Conservation (phyloP, 2,113 vertebrate species). For the Zapus hudsonius region DNA sequence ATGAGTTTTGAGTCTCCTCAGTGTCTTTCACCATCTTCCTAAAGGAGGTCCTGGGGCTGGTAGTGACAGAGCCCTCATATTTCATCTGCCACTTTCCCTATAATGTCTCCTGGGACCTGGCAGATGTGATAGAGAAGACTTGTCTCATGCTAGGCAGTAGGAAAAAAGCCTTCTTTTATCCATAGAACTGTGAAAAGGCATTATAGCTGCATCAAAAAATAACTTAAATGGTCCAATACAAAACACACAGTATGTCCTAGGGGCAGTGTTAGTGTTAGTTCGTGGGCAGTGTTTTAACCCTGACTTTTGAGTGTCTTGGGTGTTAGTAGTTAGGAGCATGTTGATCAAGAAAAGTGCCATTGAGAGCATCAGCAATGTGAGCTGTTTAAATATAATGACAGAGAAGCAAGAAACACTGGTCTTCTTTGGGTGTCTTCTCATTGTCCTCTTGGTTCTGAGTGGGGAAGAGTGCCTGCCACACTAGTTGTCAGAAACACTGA, state of each 20-base stretch:
- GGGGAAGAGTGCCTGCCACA: neutral
- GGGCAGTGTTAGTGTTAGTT: neutral
- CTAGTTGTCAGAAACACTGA: neutral
- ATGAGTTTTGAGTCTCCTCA: no score
- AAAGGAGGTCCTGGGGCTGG: no score
- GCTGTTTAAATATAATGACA: neutral
- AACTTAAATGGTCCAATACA: neutral
- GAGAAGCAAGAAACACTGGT: neutral
- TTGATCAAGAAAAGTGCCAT: conserved; percentile 5
- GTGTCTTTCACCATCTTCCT: no score
- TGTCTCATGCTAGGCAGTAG: no score
- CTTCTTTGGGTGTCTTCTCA: neutral
- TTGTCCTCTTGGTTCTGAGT: neutral
- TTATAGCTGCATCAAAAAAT: conserved; percentile 15
- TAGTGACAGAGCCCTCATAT: no score
- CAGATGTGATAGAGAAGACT: no score
- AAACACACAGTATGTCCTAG: neutral
- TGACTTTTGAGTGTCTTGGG: neutral
- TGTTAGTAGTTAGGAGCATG: neutral
- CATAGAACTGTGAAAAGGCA: neutral
- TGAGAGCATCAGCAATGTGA: neutral
- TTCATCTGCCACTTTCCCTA: no score
- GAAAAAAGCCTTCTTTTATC: conserved; percentile 8
- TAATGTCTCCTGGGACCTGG: no score
- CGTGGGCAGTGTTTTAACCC: neutral